These are phyloP conservation scores for Cranoglanis bouderius DNA, from an alignment of 2,113 vertebrate species.

Conservation along the genomic window DNA sequence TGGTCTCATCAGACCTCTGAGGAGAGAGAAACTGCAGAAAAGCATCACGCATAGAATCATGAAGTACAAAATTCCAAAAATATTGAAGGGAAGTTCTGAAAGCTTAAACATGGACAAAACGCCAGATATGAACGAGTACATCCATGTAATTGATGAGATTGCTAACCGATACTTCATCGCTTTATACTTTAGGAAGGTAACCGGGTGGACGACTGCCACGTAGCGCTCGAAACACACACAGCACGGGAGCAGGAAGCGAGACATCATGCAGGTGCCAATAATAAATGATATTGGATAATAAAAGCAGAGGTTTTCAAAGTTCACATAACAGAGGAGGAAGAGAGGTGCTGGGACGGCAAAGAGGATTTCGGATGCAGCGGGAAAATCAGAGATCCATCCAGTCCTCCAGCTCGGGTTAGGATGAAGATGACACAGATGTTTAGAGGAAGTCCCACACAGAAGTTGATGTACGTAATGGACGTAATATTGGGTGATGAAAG, in stretches of 20 bases:
- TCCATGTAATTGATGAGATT: background rate
- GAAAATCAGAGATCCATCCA: conserved; percentile 9
- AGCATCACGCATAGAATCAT: background rate
- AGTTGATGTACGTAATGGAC: background rate
- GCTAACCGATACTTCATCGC: background rate
- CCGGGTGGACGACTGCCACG: background rate
- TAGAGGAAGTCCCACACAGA: conserved; percentile 9
- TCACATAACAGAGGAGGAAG: background rate
- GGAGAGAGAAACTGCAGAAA: conserved; percentile 25
- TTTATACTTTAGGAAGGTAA: conserved; percentile 18
- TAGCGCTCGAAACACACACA: conserved; percentile 11
- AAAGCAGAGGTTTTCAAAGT: background rate
- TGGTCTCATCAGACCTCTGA: conserved; percentile 21
- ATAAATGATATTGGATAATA: background rate
- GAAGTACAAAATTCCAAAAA: background rate
- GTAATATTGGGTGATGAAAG: background rate
- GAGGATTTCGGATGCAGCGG: conserved; percentile 11
- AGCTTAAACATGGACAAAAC: background rate
- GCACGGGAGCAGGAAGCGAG: background rate
- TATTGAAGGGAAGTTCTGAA: background rate
- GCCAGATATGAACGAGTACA: background rate
- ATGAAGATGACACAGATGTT: conserved; percentile 25
- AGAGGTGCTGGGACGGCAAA: background rate
- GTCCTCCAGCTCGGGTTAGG: background rate
- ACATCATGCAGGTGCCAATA: background rate